Evolutionary conservation across 1,140 invertebrate genomes (phyloP).

Genomic region (Habropoda laboriosa): DNA sequence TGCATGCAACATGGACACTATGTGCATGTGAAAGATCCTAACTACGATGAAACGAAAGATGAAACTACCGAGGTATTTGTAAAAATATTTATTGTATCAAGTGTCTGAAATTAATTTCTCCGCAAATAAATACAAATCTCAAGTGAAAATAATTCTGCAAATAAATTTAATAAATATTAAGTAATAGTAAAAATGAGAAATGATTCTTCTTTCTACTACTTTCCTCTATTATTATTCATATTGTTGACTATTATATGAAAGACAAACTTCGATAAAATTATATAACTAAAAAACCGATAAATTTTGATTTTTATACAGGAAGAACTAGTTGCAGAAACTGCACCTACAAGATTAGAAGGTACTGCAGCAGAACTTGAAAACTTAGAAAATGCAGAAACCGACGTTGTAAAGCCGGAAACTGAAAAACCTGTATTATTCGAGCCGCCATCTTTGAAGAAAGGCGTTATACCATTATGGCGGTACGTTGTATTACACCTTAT

Average conservation of each 20-base stretch:
- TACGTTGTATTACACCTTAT: slow-evolving; percentile 85
- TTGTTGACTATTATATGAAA: no score
- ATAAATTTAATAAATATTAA: no score
- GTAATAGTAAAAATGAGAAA: no score
- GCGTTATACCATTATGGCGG: slow-evolving; percentile 83
- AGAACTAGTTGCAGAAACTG: neutral
- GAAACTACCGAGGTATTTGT: neutral
- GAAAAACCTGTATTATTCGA: slow-evolving; percentile 11
- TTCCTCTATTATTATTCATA: no score
- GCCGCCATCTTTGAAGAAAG: slow-evolving; percentile 43
- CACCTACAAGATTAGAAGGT: neutral
- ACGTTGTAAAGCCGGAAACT: neutral
- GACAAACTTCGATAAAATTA: neutral
- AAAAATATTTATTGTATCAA: no score
- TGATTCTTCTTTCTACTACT: no score
- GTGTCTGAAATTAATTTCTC: no score
- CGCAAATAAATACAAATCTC: no score
- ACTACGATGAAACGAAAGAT: slow-evolving; percentile 70
- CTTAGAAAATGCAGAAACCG: neutral
- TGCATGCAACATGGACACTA: slow-evolving; percentile 87
- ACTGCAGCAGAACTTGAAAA: neutral
- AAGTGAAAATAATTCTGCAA: neutral
- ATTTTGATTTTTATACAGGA: slow-evolving; percentile 1
- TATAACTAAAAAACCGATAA: neutral
- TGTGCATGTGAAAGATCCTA: slow-evolving; percentile 81